Conservation (phyloP, 2,113 vertebrate genomes). For the Noctilio leporinus region DNA sequence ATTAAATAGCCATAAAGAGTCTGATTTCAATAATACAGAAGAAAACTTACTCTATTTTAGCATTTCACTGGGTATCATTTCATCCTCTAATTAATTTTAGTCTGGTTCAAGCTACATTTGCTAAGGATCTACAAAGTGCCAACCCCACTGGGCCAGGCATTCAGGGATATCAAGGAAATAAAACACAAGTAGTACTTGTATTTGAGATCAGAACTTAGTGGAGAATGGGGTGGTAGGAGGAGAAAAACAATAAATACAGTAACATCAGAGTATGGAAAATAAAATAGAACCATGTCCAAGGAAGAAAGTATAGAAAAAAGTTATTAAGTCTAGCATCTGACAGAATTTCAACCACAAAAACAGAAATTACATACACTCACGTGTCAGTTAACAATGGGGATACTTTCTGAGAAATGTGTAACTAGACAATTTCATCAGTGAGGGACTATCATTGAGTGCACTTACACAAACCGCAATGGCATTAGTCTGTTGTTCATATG, state of each 20-base stretch:
- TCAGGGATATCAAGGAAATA: not conserved
- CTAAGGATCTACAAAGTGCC: not conserved
- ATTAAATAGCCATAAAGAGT: slow-evolving; percentile 1
- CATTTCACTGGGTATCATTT: not conserved
- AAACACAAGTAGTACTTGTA: not conserved
- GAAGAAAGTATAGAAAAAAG: not conserved
- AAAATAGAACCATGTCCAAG: not conserved
- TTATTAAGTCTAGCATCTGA: not conserved
- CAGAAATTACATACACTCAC: not conserved
- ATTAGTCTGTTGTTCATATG: not conserved
- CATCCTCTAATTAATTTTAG: slow-evolving; percentile 24
- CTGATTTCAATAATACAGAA: not conserved
- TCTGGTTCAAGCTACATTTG: not conserved
- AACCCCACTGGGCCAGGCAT: not conserved
- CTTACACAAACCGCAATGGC: not conserved
- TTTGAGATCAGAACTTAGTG: not conserved
- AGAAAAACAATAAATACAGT: not conserved
- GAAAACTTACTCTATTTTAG: not conserved
- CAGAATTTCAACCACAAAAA: not conserved
- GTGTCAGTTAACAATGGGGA: not conserved
- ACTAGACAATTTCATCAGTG: not conserved
- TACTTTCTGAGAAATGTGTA: not conserved
- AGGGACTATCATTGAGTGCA: not conserved
- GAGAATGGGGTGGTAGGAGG: not conserved
- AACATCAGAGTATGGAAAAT: not conserved